Conservation (phyloP, 2,113 vertebrate genomes). For the Camelus bactrianus region DNA sequence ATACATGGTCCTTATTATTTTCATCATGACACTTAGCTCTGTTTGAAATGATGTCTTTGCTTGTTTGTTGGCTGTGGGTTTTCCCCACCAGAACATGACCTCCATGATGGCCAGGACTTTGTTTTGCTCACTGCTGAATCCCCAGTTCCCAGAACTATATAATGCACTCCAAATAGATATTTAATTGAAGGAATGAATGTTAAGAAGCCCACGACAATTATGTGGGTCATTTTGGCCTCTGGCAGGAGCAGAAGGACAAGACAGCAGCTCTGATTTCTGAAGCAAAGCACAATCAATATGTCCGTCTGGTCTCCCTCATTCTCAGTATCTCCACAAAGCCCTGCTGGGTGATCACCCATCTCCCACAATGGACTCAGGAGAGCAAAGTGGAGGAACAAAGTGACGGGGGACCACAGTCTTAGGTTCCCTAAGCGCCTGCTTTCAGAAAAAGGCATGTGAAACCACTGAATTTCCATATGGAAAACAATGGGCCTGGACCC, state of each 20-base stretch:
- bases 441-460: neutral
- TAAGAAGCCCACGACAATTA: neutral
- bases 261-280: neutral
- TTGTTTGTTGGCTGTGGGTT: neutral
- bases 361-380: rapidly evolving
- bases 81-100: neutral
- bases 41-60: neutral
- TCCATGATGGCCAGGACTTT: neutral
- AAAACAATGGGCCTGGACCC: neutral
- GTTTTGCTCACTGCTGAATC: neutral
- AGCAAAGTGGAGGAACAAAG: rapidly evolving
- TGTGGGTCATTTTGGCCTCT: neutral
- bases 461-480: rapidly evolving
- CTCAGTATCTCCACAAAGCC: neutral
- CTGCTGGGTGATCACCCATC: rapidly evolving
- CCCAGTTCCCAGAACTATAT: neutral
- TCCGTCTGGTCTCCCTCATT: neutral
- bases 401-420: rapidly evolving
- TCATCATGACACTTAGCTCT: neutral
- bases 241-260: neutral
- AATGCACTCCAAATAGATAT: neutral
- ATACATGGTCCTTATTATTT: neutral
- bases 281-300: neutral
- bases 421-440: no score
- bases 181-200: neutral